Base-by-base conservation (phyloP, 2,797 vertebrate species). In the Zenarchopterus dispar region DNA sequence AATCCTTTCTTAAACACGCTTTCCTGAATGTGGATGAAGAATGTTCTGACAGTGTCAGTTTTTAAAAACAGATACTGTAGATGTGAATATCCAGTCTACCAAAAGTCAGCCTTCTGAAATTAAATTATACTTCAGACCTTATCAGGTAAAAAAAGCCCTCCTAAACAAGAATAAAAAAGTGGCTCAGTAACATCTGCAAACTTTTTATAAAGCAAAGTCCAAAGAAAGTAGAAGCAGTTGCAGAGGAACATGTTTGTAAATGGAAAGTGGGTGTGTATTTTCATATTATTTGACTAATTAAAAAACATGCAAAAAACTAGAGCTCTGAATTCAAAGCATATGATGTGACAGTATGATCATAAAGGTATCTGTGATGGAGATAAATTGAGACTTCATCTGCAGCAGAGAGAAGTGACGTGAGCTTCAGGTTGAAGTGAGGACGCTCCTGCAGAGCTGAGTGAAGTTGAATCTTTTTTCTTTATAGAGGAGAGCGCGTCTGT, bases 361-460 rank as follows among this genome's bases (percentile, higher is more conserved):
- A 23, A 17, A 41, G 0, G 0, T n/a, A 0, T 6, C 2, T 1
- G 0, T 49, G 18, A 45, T 2, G 11, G 9, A 31, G 52, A 17
- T 2, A 19, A 54, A 2, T 18, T 19, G 4, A 0, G 53, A 28
- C 54, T 18, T 7, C 6, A 49, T 22, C 0, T 21, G 33, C 19
- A 15, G 2, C 31, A 51, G 6, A n/a, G 24, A 60, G 36, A 11
- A 7, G 13, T 64, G 55, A 42, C 43, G 31, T 52, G 4, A 22
- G 16, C 23, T 23, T 53, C 21, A 19, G 15, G n/a, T 24, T 17
- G 1, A 0, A 56, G 10, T 15, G 22, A 47, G 6, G n/a, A 36
- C 60, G 39, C 23, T 1, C 1, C 28, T 0, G 19, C 45, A 22
- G 13, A 15, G 56, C 26, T 59, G 13, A 77, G 53, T 43, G 28